Base-by-base conservation (phyloP, 1,140 invertebrate species). In the Eciton burchellii region DNA sequence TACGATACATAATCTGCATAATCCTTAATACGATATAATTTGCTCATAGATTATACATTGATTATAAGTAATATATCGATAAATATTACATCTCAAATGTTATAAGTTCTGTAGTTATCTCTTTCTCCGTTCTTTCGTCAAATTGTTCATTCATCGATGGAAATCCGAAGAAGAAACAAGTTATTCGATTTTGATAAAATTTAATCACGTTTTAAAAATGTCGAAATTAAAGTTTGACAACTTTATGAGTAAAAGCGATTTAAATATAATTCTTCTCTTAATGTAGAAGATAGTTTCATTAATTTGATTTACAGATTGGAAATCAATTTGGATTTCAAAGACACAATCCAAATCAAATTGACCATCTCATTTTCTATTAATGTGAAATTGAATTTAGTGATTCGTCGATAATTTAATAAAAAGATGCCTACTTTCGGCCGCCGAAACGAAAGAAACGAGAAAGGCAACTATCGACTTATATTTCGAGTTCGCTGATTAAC, bases 51-150 rank as follows among this genome's bases (percentile, higher is more conserved):
- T n/a, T n/a, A n/a, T n/a, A n/a, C 70, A 82, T 11, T 60, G 81
- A 82, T 63, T 63, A 66, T 45, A 63, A 82, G 45, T 54, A 82
- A 12, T 70, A 57, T 77, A 68, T 79, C 41, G 41, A 79, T 79
- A 79, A 79, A 70, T 79, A 79, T 79, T 79, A 79, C 74, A 45
- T 16, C 35, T 35, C 41, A 24, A 79, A 79, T 21, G 74, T 49
- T 79, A 35, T 35, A 35, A 79, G 12, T 70, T 12, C 3, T 3
- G n/a, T n/a, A n/a, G 8, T 81, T 59, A 60, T 82, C 57, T 73
- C 73, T 26, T 59, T 82, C 68, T 81, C 74, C 65, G 21, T 81
- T 6, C 12, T 26, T 56, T 45, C 52, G 12, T 49, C n/a, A 41
- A 24, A 1, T 19, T 24, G 43, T 29, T 68, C 2, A 1, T 3